A percentile compares a stretch with the other conserved stretches of the same genome.
phyloP scores from a whole-genome alignment of 2,797 vertebrate genomes.

The Jordanella pulchra region DNA sequence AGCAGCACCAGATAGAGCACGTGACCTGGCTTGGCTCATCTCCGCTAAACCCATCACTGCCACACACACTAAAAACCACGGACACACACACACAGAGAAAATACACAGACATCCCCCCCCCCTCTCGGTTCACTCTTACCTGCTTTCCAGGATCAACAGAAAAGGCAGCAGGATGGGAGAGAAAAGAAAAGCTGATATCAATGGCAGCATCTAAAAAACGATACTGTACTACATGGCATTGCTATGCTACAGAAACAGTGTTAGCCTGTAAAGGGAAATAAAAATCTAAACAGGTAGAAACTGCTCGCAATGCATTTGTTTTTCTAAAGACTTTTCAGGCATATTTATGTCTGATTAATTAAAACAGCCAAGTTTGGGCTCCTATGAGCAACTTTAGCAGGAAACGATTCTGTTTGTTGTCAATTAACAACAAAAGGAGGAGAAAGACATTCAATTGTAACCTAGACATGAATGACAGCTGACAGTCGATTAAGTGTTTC shows the following conservation, averaged over 20 bases:
- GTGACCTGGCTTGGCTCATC: slow-evolving; percentile 74
- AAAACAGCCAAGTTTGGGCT: background rate
- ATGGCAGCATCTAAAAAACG: slow-evolving; percentile 18
- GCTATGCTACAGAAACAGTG: background rate
- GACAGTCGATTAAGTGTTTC: background rate
- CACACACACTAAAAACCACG: slow-evolving; percentile 36
- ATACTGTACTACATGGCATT: slow-evolving; percentile 4
- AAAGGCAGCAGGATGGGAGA: slow-evolving; percentile 38
- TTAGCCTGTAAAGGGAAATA: background rate
- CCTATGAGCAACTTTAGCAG: background rate
- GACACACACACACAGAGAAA: slow-evolving; percentile 16
- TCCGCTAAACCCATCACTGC: slow-evolving; percentile 62
- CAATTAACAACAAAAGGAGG: background rate
- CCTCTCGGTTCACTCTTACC: slow-evolving; percentile 63
- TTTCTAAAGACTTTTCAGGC: background rate
- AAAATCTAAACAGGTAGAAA: background rate
- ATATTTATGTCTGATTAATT: background rate
- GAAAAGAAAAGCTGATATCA: slow-evolving; percentile 58
- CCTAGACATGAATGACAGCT: background rate
- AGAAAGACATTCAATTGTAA: background rate
- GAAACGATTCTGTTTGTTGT: background rate
- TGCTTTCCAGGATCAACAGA: slow-evolving; percentile 66
- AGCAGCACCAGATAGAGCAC: slow-evolving; percentile 68
- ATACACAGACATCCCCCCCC: slow-evolving; percentile 11
- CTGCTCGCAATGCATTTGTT: background rate